Base-by-base conservation (phyloP, 2,797 vertebrate genomes). In the Falco peregrinus region DNA sequence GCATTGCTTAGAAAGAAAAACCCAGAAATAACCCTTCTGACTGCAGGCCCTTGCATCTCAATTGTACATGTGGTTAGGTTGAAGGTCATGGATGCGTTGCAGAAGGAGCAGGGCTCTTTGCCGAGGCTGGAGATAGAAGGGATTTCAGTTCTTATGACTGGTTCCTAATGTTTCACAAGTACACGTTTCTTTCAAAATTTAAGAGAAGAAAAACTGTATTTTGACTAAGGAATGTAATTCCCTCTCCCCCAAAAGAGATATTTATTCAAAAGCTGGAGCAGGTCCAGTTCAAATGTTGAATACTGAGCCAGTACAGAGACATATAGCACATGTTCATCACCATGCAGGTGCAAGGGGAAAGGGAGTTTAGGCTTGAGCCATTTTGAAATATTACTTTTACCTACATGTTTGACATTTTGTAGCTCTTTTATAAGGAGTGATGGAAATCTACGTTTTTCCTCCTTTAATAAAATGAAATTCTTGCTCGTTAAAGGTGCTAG, bases 241-340 rank as follows among this genome's bases (percentile, higher is more conserved):
- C 92, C 85, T 96, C 76, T 96, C 94, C 91, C 95, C 87, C 82
- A 31, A 95, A 97, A 96, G 80, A 97, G 87, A 95, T 59, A 93
- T 96, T 96, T 97, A 92, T 97, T 96, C 95, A 95, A 94, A 79
- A 68, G 53, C 87, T 86, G 92, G 95, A 94, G 89, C 56, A 28
- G 70, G 9, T 95, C 94, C 84, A 97, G 86, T 86, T 61, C 51
- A 84, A 93, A 95, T 90, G 75, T 51, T 89, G 92, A 93, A 43
- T 25, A 57, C 71, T 94, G 83, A 94, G 95, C 54, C 94, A 78
- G 73, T 61, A 73, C 83, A 88, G 91, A 96, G 87, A 53, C 50
- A 17, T 45, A 59, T 7, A 61, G 85, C 83, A 89, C 84, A 85
- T 93, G 96, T 85, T 90, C 90, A 51, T 94, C 84, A 77, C 75